Evolutionary conservation across 2,888 invertebrate species (phyloP).

Genomic region (Amorpha juglandis): DNA sequence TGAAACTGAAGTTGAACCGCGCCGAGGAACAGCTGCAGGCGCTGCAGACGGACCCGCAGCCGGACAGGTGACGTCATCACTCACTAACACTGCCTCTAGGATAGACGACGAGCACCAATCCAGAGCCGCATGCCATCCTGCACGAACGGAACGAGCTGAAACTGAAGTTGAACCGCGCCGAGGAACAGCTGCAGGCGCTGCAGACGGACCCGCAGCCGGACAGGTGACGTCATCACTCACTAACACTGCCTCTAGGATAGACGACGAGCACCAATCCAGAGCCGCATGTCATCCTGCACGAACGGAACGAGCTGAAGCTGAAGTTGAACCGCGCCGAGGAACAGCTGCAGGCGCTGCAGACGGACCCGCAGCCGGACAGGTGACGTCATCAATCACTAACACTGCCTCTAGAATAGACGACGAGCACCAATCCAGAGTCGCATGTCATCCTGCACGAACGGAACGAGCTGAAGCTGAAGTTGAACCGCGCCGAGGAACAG

Average conservation of each 20-base stretch:
- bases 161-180: constrained; percentile 95
- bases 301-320: constrained; percentile 97
- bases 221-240: constrained; percentile 49
- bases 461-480: constrained; percentile 95
- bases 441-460: constrained; percentile 85
- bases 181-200: constrained; percentile 93
- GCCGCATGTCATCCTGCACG: constrained; percentile 93
- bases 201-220: constrained; percentile 79
- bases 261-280: constrained; percentile 78
- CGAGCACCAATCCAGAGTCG: background rate
- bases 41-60: constrained; percentile 82
- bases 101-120: constrained; percentile 39
- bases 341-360: constrained; percentile 90
- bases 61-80: constrained; percentile 59
- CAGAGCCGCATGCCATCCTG: constrained; percentile 93
- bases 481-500: constrained; percentile 97
- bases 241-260: no score
- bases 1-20: constrained; percentile 95
- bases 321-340: constrained; percentile 96
- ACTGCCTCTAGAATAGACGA: no score
- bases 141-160: constrained; percentile 97
- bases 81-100: background rate
- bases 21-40: constrained; percentile 96
- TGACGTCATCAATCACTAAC: constrained; percentile 32
- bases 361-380: constrained; percentile 71